Base-by-base conservation (phyloP, 1,140 invertebrate species). In the Drosophila watanabei region DNA sequence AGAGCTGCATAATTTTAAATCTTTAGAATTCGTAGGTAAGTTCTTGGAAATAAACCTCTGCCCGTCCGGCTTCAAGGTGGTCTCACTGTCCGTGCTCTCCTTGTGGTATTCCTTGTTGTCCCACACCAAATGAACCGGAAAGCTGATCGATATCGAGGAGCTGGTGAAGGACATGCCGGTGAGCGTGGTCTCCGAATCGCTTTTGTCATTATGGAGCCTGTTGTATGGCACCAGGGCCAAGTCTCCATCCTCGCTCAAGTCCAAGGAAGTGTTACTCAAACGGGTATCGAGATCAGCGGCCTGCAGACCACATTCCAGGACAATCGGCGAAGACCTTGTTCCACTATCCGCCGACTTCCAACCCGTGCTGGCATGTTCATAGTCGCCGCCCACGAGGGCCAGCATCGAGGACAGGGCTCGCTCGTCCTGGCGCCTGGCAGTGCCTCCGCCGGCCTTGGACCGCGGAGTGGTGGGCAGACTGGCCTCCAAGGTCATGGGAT, bases 71-170 rank as follows among this genome's bases (percentile, higher is more conserved):
- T 43, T 75, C 1, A 87, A 24, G 5, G 84, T 87, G 16, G 79
- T 60, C 2, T 87, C 84, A 37, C 84, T 87, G 2, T 84, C 85
- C 0, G 85, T 77, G 59, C 63, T 84, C 14, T 78, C 11, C 37
- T 61, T 32, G 9, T 56, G 20, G 20, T 49, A 87, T 0, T 63
- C 72, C 4, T 33, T 43, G 43, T 87, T 87, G 41, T 37, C 63
- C 85, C 85, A 87, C 9, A 88, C 84, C 56, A 87, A 32, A 6
- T 66, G 32, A 13, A 87, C 30, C 1, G 77, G 77, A 41, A 89
- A 60, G 13, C 72, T 64, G 1, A 80, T 33, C 0, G 84, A 89
- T 14, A 88, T 39, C 2, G 39, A 20, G 13, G 81, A 83, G 5
- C 54, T 46, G 18, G 66, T 51, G 0, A 24, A 14, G 16, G 37